Conservation (phyloP, 1,140 invertebrate species). For the Pogonomyrmex barbatus region DNA sequence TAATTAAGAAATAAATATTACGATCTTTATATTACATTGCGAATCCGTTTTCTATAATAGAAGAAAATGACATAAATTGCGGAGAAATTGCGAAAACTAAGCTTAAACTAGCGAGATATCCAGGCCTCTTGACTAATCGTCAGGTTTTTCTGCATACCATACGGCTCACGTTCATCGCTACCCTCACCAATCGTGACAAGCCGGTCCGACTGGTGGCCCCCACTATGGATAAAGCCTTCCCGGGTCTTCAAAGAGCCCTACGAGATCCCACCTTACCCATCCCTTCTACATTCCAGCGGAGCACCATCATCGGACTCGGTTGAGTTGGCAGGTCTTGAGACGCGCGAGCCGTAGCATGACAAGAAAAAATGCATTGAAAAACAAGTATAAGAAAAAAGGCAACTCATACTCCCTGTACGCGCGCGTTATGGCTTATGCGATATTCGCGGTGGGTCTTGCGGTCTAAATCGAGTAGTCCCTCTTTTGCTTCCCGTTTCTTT, state of each 20-base stretch:
- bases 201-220: constrained; percentile 81
- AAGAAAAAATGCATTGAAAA: constrained; percentile 80
- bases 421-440: constrained; percentile 61
- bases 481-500: constrained; percentile 15
- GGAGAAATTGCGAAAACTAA: constrained; percentile 46
- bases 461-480: not conserved
- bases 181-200: constrained; percentile 75
- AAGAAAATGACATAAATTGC: not conserved
- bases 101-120: constrained; percentile 41
- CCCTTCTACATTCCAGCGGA: constrained; percentile 78
- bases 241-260: constrained; percentile 73
- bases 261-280: constrained; percentile 64
- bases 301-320: constrained; percentile 74
- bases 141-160: constrained; percentile 79
- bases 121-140: constrained; percentile 77
- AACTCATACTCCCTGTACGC: constrained; percentile 69
- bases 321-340: constrained; percentile 78
- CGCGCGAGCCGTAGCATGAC: constrained; percentile 77
- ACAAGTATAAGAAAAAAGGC: constrained; percentile 78
- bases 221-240: constrained; percentile 72
- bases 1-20: not conserved
- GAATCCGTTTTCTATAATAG: not conserved
- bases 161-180: constrained; percentile 62
- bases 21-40: not conserved
- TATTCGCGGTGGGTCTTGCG: constrained; percentile 34